Evolutionary conservation across 2,888 invertebrate species (phyloP).

Genomic region (Stenolophus ochropezus): DNA sequence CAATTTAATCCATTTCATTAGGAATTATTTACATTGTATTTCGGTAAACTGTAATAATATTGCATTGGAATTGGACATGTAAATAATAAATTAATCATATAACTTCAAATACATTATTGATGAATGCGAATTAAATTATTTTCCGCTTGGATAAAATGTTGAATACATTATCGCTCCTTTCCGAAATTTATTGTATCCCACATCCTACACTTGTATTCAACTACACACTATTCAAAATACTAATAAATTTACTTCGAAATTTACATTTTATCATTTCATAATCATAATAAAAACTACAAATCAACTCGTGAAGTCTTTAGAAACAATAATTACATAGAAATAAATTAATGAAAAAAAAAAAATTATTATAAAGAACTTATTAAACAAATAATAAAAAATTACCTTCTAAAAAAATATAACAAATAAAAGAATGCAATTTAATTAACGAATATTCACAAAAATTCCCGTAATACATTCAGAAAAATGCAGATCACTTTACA

Average conservation of each 20-base stretch:
- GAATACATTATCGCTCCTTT: not conserved
- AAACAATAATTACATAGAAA: no score
- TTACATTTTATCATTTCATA: no score
- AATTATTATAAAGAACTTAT: no score
- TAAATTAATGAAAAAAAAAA: no score
- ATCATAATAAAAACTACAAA: no score
- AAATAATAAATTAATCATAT: slow-evolving; percentile 27
- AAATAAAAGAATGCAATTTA: no score
- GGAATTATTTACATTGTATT: slow-evolving; percentile 22
- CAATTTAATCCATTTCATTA: slow-evolving; percentile 27
- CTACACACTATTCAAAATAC: not conserved
- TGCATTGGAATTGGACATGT: slow-evolving; percentile 14
- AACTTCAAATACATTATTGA: slow-evolving; percentile 19
- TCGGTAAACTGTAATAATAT: slow-evolving; percentile 6
- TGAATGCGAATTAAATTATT: not conserved
- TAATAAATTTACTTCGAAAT: not conserved
- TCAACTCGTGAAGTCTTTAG: no score
- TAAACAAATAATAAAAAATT: no score
- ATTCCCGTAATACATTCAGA: no score
- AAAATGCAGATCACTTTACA: no score
- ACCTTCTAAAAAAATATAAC: no score
- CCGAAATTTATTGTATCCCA: not conserved
- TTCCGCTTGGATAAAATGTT: not conserved
- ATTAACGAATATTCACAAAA: no score
- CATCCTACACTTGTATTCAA: not conserved